Evolutionary conservation across 2,888 invertebrate genomes (phyloP), one percentile per base, ranked within the genome.

Genomic region (Oligia latruncula): DNA sequence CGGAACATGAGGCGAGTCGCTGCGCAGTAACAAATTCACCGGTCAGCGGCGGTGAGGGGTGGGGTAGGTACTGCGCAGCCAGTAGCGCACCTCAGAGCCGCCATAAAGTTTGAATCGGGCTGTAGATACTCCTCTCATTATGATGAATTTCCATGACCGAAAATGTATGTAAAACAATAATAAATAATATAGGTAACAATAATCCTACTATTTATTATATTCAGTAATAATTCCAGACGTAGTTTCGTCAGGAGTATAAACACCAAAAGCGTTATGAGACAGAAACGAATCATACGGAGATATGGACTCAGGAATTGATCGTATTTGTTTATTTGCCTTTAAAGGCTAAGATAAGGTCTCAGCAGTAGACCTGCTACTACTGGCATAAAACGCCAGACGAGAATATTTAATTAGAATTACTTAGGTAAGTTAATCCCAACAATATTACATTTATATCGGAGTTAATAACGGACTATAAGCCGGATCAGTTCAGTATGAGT

Each of bases 371-470:
- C 52, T 17, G 11, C 5, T 64, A 29, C 11, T 43, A n/a, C 35
- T 43, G 29, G 8, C 5, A 55, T 58, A 29, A 65, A 52, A 72
- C 40, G 4, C 35, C 29, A 65, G 29, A 60, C 71, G 11, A 65
- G 64, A 67, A 74, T 82, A 35, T 82, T 77, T 46, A 73, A 77
- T 71, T 79, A 68, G 11, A 35, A 86, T 78, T 49, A 49, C 49
- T 49, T 78, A 78, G 52, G 46, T 43, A 70, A 81, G 70, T 80
- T 80, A 87, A 85, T 83, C 75, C 75, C 73, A 78, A 85, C 72
- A 77, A 77, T 79, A 80, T 84, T 87, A 72, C 70, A 76, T 72
- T 76, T 29, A 73, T 70, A 77, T 66, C 29, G 0, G 17, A 78
- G 76, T 52, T 78, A 84, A 82, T 75, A 73, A 62, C 65, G 64